phyloP scores from a whole-genome alignment of 1,140 invertebrate genomes.

The Chironomus striatipennis region DNA sequence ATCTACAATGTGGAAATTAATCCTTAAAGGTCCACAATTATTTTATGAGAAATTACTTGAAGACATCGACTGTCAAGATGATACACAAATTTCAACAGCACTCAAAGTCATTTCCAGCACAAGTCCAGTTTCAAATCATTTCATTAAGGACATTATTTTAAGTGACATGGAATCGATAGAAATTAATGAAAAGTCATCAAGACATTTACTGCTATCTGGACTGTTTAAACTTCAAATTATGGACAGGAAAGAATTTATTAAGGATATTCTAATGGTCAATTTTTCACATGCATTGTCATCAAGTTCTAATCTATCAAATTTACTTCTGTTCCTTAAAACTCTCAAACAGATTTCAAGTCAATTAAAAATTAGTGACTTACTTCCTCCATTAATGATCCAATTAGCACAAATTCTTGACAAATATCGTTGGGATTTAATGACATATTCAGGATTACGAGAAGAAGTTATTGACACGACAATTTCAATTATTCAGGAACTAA shows the following conservation, averaged over 20 bases:
- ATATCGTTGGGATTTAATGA: constrained; percentile 29
- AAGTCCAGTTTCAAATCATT: background rate
- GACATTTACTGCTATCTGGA: background rate
- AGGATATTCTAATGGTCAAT: background rate
- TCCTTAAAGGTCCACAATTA: background rate
- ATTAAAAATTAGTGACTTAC: constrained; percentile 25
- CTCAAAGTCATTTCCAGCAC: background rate
- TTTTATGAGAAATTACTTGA: constrained; percentile 25
- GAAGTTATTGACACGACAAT: constrained; percentile 25
- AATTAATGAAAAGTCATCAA: background rate
- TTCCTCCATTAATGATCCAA: constrained; percentile 28
- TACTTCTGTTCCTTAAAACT: constrained; percentile 27
- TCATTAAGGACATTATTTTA: background rate
- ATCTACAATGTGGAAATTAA: background rate
- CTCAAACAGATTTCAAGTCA: constrained; percentile 26
- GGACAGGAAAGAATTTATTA: background rate
- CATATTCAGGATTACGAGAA: constrained; percentile 26
- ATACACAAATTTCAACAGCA: background rate
- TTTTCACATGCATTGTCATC: constrained; percentile 25
- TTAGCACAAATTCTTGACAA: constrained; percentile 28
- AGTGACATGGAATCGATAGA: background rate
- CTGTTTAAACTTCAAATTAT: background rate
- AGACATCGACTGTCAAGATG: constrained; percentile 20
- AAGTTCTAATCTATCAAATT: constrained; percentile 18
- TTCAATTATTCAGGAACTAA: constrained; percentile 27